Evolutionary conservation across 1,140 invertebrate species (phyloP), one percentile per base, ranked within the genome.

Genomic region (Holcopasites calliopsidis): DNA sequence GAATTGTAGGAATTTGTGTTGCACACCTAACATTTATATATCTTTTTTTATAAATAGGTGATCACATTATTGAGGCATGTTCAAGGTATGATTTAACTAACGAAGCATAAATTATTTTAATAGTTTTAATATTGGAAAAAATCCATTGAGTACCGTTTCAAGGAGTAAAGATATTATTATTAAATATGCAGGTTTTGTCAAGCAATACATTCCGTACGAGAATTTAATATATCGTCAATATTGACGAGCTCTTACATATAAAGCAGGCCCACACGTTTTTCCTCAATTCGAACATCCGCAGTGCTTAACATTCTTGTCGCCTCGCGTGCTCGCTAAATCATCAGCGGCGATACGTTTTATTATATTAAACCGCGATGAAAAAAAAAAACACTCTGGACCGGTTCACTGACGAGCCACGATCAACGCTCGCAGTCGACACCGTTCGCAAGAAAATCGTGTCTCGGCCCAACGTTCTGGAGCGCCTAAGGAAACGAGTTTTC

Each of bases 401-500:
- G 71, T 73, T 65, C 38, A 26, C 38, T 38, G 31, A 73, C 71
- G 31, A 62, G 38, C 60, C 6, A 40, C 44, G 49, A 55, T 54
- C 61, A 23, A 55, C 71, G 55, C 71, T 66, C 49, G 62, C n/a
- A n/a, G 33, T 5, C 40, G 50, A 74, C 50, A 55, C 40, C 7
- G 50, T 65, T 11, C 1, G 40, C 62, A 74, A 74, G 71, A 74
- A 74, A 74, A 74, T 31, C 28, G 62, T 66, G 62, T n/a, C 62
- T 42, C 38, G 52, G 28, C 13, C 21, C 11, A 68, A 31, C 65
- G 73, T 69, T 54, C 65, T 21, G 50, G 26, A 42, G 65, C 65
- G 65, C 65, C 54, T 52, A 54, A 33, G 54, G 18, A 60, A 69
- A 75, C 73, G 65, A 69, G 73, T 75, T 75, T 75, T 28, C 71